Conservation (phyloP, 2,797 vertebrate species). For the Antrozous pallidus region DNA sequence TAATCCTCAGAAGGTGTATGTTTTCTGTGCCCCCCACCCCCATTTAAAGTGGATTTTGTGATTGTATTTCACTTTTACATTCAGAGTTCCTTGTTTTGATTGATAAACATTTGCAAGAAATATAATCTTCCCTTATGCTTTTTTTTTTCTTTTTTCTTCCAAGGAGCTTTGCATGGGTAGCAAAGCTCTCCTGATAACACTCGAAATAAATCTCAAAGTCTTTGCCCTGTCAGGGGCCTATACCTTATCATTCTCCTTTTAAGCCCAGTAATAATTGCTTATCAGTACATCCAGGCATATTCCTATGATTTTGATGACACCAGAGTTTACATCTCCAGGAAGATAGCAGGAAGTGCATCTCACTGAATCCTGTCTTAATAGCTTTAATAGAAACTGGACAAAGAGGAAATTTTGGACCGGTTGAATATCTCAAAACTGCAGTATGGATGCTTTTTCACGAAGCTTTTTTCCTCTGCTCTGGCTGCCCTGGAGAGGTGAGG, state of each 20-base stretch:
- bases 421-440: constrained; percentile 17
- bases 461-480: not conserved
- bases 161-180: constrained; percentile 51
- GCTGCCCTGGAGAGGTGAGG: not conserved
- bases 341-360: constrained; percentile 58
- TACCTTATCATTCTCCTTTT: constrained; percentile 67
- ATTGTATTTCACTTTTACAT: constrained; percentile 68
- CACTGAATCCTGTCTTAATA: constrained; percentile 60
- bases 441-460: constrained; percentile 54
- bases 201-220: constrained; percentile 62
- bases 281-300: constrained; percentile 71
- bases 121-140: constrained; percentile 56
- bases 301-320: constrained; percentile 48
- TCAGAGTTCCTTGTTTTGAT: constrained; percentile 63
- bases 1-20: constrained; percentile 8
- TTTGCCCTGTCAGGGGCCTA: constrained; percentile 55
- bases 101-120: constrained; percentile 71
- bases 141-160: constrained; percentile 21
- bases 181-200: constrained; percentile 58
- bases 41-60: constrained; percentile 69
- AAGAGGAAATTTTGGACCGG: not conserved
- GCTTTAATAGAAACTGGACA: constrained; percentile 59
- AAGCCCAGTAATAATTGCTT: constrained; percentile 75
- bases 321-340: not conserved
- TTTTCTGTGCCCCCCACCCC: not conserved